Evolutionary conservation across 2,888 invertebrate species (phyloP).

Genomic region (Drosophila nigricruria): DNA sequence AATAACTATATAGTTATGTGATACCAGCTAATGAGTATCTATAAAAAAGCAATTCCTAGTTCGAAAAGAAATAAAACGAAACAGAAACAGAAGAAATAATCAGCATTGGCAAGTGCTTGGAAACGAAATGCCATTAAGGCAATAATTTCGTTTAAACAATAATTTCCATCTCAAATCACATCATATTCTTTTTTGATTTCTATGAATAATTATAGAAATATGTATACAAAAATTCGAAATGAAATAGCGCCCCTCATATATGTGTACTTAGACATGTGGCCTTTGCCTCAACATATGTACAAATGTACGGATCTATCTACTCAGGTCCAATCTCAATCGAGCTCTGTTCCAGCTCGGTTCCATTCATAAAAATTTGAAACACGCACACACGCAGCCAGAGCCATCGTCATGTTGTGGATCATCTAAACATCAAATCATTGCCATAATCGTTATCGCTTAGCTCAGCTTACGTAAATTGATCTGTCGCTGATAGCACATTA

Average conservation of each 20-base stretch:
- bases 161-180: slow-evolving; percentile 17
- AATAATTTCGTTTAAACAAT: slow-evolving; percentile 1
- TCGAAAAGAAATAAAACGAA: not conserved
- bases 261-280: slow-evolving; percentile 19
- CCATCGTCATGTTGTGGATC: slow-evolving; percentile 17
- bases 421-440: slow-evolving; percentile 44
- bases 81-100: no score
- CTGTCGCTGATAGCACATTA: slow-evolving; percentile 52
- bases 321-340: slow-evolving; percentile 3
- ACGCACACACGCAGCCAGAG: slow-evolving; percentile 3
- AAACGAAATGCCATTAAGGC: not conserved
- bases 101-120: not conserved
- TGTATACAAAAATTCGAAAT: slow-evolving; percentile 7
- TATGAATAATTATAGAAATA: slow-evolving; percentile 33
- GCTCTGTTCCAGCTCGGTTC: not conserved
- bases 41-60: not conserved
- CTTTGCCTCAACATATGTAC: slow-evolving; percentile 25
- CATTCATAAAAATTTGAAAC: slow-evolving; percentile 49
- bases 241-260: slow-evolving; percentile 23
- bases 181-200: slow-evolving; percentile 3
- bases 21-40: not conserved
- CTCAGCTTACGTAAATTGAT: slow-evolving; percentile 65
- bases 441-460: slow-evolving; percentile 49
- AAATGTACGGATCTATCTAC: not conserved
- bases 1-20: not conserved